Base-by-base conservation (phyloP, 2,113 vertebrate genomes). In the Datnioides undecimradiatus region DNA sequence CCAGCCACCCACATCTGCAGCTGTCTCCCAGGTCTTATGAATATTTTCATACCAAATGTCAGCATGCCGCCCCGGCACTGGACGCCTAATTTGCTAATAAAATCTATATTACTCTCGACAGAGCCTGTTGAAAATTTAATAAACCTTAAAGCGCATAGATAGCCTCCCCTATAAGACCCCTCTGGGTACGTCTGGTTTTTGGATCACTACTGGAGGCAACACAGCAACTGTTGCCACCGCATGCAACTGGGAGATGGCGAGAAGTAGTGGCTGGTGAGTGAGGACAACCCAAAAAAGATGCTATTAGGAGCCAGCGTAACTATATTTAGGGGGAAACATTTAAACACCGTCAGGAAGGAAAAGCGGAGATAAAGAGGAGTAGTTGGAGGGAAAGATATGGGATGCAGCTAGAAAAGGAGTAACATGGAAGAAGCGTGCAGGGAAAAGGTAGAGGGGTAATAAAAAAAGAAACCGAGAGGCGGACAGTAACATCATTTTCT, bases 401-500 rank as follows among this genome's bases (percentile, higher is more conserved):
- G 29, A 64, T 46, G 17, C 11, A 60, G 38, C 8, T 52, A 14
- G 29, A 74, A n/a, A 38, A 19, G 7, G 14, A 34, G 33, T 49
- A 17, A 23, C 27, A 59, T 58, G 25, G 34, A 67, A 52, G n/a
- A 65, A 46, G n/a, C 51, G 57, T 19, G 13, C 19, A 55, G 54
- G 48, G 17, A 40, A 29, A 52, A 21, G 65, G 59, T 45, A 36
- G 38, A 49, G 21, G 6, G 6, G 45, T 38, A 78, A 60, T 59
- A 81, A 84, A 84, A 84, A 82, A 54, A 74, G 38, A 78, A 82
- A 82, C 27, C 80, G 41, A 55, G 73, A 73, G 46, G 52, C 65
- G 14, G 60, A 69, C 72, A 60, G 48, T 63, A 75, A 87, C 49
- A 66, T 65, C 21, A 75, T 87, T 86, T 86, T 89, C 80, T 76